Evolutionary conservation across 2,797 vertebrate genomes (phyloP), one percentile per base, ranked within the genome.

Genomic region (Pteronotus mesoamericanus): DNA sequence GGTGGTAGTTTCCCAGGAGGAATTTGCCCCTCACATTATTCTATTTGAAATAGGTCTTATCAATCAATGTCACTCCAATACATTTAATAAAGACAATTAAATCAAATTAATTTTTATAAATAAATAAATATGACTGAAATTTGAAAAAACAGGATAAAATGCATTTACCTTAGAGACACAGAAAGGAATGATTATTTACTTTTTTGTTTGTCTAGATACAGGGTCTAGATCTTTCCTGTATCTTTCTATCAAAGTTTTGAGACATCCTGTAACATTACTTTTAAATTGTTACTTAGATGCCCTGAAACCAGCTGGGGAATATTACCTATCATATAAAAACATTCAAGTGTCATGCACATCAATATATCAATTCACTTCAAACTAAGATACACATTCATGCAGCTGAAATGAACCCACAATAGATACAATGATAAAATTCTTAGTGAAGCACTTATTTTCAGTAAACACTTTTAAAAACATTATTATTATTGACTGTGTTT

Each of bases 401-500:
- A 77, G 15, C 53, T 68, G 29, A 90, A 88, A 93, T 72, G 29
- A 75, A 44, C 44, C 32, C 53, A 72, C 4, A 69, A 14, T 34
- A 78, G 61, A 59, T 42, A 72, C 1, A 51, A 86, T 74, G 82
- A 85, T 26, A 44, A 59, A 80, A 85, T 61, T 46, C 11, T 34
- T 61, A 55, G 4, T 59, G 86, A 94, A 2, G 9, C 92, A 93
- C 53, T 94, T 93, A 48, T 93, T 97, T 97, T 95, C 94, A 98
- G 61, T 85, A 95, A 94, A 72, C 79, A 84, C 68, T 79, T 96
- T 85, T 96, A 94, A 89, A 94, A 97, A 84, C 57, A 69, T 79
- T 97, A 89, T 89, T 44, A 61, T 92, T 46, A 64, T 92, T 86
- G 80, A 92, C 22, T 92, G 16, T 96, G 75, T 96, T 91, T 97